A percentile compares a stretch with the other conserved stretches of the same genome.
phyloP scores from a whole-genome alignment of 2,888 invertebrate species.

The Cistogaster globosa region DNA sequence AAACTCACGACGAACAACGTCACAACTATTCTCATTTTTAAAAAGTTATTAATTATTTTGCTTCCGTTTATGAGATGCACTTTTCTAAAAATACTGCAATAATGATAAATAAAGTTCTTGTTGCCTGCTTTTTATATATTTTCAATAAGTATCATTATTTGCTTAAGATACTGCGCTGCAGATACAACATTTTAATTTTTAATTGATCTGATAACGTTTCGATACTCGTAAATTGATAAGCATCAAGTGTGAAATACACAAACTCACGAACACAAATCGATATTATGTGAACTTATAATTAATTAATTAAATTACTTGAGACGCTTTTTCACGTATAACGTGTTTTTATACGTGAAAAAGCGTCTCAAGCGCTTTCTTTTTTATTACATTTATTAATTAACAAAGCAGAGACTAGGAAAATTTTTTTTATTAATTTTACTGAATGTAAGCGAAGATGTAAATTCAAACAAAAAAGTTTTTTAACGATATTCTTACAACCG shows the following conservation, averaged over 20 bases:
- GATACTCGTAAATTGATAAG: constrained; percentile 35
- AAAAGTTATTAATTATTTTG: not conserved
- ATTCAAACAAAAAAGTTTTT: too few species aligned
- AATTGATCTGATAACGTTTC: constrained; percentile 51
- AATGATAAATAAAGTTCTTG: constrained; percentile 15
- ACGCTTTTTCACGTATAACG: not conserved
- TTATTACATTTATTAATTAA: too few species aligned
- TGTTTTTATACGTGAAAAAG: too few species aligned
- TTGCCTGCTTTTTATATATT: constrained; percentile 45
- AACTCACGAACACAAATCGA: too few species aligned
- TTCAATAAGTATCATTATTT: constrained; percentile 6
- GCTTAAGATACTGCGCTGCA: not conserved
- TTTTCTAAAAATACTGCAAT: constrained; percentile 16
- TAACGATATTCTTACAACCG: too few species aligned
- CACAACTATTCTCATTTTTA: constrained; percentile 50
- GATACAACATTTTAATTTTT: not conserved
- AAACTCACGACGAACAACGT: constrained; percentile 32
- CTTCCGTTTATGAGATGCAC: not conserved
- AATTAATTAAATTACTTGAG: constrained; percentile 38
- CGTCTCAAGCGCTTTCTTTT: too few species aligned
- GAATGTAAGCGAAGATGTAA: too few species aligned
- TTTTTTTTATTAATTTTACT: too few species aligned
- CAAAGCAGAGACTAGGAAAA: too few species aligned
- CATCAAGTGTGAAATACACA: constrained; percentile 22
- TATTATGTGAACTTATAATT: constrained; percentile 1